These are phyloP conservation scores for Caerostris darwini DNA, from an alignment of 1,140 invertebrate genomes.

Conservation along the genomic window DNA sequence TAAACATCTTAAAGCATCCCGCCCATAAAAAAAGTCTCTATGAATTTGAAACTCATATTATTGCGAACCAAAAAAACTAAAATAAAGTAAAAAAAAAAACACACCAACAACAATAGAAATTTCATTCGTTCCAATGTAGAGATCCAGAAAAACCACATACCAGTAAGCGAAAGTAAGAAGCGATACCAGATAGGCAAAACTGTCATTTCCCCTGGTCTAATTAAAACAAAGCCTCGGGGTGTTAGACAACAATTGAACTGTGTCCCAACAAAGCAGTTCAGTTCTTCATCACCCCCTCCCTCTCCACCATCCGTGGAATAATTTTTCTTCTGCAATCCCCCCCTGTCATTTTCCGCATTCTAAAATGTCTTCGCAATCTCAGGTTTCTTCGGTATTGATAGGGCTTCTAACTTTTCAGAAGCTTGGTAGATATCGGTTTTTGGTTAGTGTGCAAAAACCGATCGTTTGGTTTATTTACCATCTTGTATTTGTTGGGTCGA, in stretches of 20 bases:
- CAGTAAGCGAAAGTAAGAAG: slow-evolving; percentile 63
- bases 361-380: slow-evolving; percentile 72
- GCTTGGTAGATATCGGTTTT: slow-evolving; percentile 58
- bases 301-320: neutral
- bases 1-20: slow-evolving; percentile 28
- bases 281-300: slow-evolving; percentile 24
- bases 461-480: slow-evolving; percentile 63
- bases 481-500: slow-evolving; percentile 25
- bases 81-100: neutral
- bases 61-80: neutral
- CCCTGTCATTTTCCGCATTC: slow-evolving; percentile 66
- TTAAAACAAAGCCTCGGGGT: slow-evolving; percentile 71
- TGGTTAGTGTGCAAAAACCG: neutral
- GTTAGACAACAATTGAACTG: slow-evolving; percentile 71
- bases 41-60: slow-evolving; percentile 17
- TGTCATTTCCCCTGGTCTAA: slow-evolving; percentile 63
- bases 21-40: neutral
- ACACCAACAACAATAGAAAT: slow-evolving; percentile 38
- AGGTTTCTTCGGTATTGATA: slow-evolving; percentile 60
- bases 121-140: neutral
- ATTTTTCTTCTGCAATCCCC: neutral
- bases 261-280: slow-evolving; percentile 51
- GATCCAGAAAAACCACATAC: slow-evolving; percentile 62
- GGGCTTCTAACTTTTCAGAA: slow-evolving; percentile 38
- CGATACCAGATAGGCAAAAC: slow-evolving; percentile 62